Conservation (phyloP, 2,797 vertebrate genomes). For the Helarctos malayanus region DNA sequence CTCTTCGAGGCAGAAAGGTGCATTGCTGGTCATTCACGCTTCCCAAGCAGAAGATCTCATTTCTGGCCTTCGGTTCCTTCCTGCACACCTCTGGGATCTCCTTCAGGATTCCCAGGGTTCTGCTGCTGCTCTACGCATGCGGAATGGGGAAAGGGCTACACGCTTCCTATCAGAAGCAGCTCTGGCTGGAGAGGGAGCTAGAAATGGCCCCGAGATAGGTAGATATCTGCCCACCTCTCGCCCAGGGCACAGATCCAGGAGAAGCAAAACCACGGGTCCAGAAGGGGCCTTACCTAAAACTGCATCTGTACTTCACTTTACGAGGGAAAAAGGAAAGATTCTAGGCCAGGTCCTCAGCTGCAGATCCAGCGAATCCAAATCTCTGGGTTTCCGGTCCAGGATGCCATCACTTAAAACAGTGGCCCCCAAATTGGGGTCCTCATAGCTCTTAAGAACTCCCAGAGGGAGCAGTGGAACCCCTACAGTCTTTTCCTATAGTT, state of each 20-base stretch:
- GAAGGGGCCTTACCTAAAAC: background rate
- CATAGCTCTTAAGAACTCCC: background rate
- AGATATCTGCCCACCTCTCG: too few relatives aligned
- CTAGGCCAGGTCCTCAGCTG: background rate
- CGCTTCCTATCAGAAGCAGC: accelerated
- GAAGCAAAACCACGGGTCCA: background rate
- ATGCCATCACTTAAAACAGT: background rate
- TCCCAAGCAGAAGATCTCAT: background rate
- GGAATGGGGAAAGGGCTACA: background rate
- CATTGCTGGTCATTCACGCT: conserved; percentile 1
- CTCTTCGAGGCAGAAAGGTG: conserved; percentile 49
- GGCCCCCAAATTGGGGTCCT: background rate
- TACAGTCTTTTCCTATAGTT: background rate
- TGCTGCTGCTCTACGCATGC: background rate
- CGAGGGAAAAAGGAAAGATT: background rate
- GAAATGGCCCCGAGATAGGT: background rate
- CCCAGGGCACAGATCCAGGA: background rate
- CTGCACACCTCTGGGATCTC: background rate
- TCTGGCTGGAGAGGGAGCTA: background rate
- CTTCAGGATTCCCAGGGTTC: background rate
- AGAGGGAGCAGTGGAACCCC: background rate
- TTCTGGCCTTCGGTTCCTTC: background rate
- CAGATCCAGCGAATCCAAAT: accelerated
- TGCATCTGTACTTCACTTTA: background rate
- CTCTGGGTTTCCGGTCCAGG: background rate